These are phyloP conservation scores for Podarcis lilfordi DNA, from an alignment of 2,797 vertebrate species.

Conservation along the genomic window DNA sequence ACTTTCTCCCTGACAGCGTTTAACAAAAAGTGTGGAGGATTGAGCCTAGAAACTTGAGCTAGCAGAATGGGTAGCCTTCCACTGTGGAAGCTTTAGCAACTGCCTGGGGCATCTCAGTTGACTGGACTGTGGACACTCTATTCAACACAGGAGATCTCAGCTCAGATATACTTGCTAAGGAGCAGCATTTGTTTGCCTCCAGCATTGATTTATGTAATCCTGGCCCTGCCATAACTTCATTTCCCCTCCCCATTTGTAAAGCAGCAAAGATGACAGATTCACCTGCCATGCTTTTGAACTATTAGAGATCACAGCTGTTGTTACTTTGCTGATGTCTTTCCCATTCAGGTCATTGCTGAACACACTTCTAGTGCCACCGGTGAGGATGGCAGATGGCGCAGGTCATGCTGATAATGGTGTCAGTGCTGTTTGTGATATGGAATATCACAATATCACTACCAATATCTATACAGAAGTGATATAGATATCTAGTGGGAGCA, in stretches of 20 bases:
- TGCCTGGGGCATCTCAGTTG: not conserved
- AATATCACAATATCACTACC: too few species aligned
- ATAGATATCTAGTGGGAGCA: too few species aligned
- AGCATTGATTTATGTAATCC: not conserved
- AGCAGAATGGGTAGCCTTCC: not conserved
- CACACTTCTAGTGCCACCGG: not conserved
- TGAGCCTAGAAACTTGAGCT: not conserved
- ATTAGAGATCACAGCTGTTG: not conserved
- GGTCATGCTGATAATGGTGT: not conserved
- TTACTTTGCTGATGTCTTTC: constrained; percentile 7
- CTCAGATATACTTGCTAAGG: not conserved
- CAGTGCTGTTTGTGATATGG: not conserved
- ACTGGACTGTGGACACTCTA: not conserved
- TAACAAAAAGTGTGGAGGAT: not conserved
- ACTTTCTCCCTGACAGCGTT: not conserved
- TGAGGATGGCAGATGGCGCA: not conserved
- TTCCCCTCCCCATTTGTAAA: not conserved
- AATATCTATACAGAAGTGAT: too few species aligned
- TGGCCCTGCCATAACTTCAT: not conserved
- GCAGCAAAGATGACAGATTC: not conserved
- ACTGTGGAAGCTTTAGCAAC: not conserved
- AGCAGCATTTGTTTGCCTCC: not conserved
- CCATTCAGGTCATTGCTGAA: constrained; percentile 14
- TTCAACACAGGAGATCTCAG: not conserved
- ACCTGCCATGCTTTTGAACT: not conserved